phyloP scores from a whole-genome alignment of 2,113 vertebrate species.

The Dicerorhinus sumatrensis region DNA sequence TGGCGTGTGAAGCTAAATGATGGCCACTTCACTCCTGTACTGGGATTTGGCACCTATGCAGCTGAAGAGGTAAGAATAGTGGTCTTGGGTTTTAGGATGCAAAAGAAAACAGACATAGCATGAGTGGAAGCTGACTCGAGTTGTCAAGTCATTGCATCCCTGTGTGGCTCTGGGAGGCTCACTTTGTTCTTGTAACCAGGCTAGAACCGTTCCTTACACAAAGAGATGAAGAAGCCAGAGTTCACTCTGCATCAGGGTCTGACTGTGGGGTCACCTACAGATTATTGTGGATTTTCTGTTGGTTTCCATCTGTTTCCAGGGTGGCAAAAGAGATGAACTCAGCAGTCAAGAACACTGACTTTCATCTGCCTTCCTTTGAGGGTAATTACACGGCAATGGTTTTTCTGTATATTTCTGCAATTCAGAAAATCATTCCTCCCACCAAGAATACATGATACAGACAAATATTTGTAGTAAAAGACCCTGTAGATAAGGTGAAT shows the following conservation, averaged over 20 bases:
- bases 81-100: neutral
- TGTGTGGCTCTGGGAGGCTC: neutral
- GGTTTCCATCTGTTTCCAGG: neutral
- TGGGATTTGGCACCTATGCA: neutral
- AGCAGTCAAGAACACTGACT: too few relatives aligned
- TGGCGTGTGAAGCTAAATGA: neutral
- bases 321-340: neutral
- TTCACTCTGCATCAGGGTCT: neutral
- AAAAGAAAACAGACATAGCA: accelerated
- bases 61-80: neutral
- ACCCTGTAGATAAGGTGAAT: too few relatives aligned
- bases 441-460: neutral
- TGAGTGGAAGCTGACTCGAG: accelerated
- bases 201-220: neutral
- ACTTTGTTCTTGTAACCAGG: neutral
- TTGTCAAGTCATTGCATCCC: neutral
- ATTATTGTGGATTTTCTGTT: neutral
- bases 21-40: neutral
- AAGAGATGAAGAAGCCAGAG: neutral
- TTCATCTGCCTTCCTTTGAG: neutral
- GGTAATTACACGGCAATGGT: neutral
- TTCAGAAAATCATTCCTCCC: neutral
- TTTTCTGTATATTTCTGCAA: neutral
- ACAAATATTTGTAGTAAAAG: neutral
- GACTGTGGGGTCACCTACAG: neutral